These are phyloP conservation scores for Taenioides sp. DNA, from an alignment of 2,797 vertebrate species.

Conservation along the genomic window DNA sequence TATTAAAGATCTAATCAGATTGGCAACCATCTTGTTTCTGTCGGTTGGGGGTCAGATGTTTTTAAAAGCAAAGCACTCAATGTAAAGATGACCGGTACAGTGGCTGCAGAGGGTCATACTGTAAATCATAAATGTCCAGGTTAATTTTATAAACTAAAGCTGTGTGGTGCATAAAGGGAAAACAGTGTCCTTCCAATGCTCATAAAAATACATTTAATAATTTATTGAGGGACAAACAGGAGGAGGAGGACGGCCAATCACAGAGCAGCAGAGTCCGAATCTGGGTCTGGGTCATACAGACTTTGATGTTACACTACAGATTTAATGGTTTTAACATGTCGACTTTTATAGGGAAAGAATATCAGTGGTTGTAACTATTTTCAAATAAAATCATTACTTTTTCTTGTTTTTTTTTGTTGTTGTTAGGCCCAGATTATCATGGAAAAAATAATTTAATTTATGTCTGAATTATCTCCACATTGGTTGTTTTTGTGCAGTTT, in stretches of 20 bases:
- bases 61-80: not conserved
- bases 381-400: too few relatives aligned
- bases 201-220: constrained; percentile 1
- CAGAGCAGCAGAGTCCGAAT: not conserved
- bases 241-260: not conserved
- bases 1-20: not conserved
- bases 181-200: too few relatives aligned
- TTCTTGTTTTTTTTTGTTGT: too few relatives aligned
- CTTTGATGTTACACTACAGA: too few relatives aligned
- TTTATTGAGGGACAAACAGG: not conserved
- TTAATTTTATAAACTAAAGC: not conserved
- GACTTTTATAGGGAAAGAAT: too few relatives aligned
- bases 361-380: too few relatives aligned
- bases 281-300: too few relatives aligned
- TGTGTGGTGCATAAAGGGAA: not conserved
- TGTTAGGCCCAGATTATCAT: too few relatives aligned
- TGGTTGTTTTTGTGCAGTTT: too few relatives aligned
- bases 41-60: not conserved
- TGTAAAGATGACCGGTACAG: not conserved
- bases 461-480: too few relatives aligned
- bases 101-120: not conserved
- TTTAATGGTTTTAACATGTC: too few relatives aligned
- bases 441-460: too few relatives aligned
- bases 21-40: constrained; percentile 4
- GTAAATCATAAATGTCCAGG: not conserved